Evolutionary conservation across 1,140 invertebrate species (phyloP).

Genomic region (Drosophila punjabiensis): DNA sequence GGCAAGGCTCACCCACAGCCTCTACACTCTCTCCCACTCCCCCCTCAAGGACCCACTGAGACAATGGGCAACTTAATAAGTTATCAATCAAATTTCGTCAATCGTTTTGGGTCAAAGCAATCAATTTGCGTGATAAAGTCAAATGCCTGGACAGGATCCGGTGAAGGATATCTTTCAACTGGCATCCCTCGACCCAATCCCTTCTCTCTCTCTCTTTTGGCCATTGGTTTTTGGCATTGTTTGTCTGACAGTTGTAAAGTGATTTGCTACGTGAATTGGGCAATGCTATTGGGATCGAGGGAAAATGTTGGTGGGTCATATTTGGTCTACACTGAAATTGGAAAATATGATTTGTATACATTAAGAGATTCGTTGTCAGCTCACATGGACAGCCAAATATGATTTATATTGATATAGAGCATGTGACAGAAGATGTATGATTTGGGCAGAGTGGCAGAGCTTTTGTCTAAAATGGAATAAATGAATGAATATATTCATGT

Average conservation of each 20-base stretch:
- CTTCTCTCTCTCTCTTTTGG: neutral
- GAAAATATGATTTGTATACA: conserved; percentile 79
- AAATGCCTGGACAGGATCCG: conserved; percentile 55
- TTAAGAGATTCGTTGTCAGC: conserved; percentile 57
- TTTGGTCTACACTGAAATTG: conserved; percentile 35
- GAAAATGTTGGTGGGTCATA: conserved; percentile 1
- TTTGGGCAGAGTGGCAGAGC: conserved; percentile 5
- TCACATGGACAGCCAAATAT: conserved; percentile 41
- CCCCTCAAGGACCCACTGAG: conserved; percentile 18
- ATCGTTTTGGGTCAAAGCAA: conserved; percentile 76
- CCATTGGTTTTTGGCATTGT: conserved; percentile 63
- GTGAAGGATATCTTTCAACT: conserved; percentile 36
- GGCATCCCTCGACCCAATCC: neutral
- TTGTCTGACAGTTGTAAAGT: conserved; percentile 79
- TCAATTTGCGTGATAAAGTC: conserved; percentile 82
- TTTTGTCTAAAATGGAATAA: conserved; percentile 30
- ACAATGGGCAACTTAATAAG: conserved; percentile 73
- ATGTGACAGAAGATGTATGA: conserved; percentile 46
- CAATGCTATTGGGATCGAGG: conserved; percentile 30
- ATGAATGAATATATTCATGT: conserved; percentile 36
- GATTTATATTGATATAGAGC: conserved; percentile 57
- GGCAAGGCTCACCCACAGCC: neutral
- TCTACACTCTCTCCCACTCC: neutral
- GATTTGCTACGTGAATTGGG: conserved; percentile 74
- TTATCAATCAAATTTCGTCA: conserved; percentile 80